phyloP scores from a whole-genome alignment of 2,797 vertebrate species.

The Basileuterus tristriatus region DNA sequence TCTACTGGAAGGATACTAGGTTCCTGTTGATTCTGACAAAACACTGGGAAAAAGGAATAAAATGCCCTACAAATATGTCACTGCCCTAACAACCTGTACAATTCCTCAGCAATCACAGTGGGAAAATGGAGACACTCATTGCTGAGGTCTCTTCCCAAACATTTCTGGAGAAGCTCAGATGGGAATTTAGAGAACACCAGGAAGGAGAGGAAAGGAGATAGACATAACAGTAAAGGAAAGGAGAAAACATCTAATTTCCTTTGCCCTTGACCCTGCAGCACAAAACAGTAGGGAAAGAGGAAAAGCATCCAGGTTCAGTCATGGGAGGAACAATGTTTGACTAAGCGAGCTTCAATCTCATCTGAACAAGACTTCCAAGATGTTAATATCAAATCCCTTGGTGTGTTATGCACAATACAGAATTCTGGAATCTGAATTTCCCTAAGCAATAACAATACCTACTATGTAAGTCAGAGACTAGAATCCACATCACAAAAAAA shows the following conservation, averaged over 20 bases:
- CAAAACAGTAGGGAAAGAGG: not conserved
- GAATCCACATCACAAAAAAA: not conserved
- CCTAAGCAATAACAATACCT: not conserved
- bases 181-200: not conserved
- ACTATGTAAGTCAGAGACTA: not conserved
- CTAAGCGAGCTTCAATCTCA: not conserved
- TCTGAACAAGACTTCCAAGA: not conserved
- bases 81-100: not conserved
- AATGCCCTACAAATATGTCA: not conserved
- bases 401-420: not conserved
- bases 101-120: not conserved
- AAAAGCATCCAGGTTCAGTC: not conserved
- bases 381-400: not conserved
- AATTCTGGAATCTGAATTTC: not conserved
- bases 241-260: not conserved
- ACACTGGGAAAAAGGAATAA: not conserved
- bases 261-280: not conserved
- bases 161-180: not conserved
- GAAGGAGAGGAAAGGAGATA: not conserved
- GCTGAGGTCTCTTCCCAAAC: not conserved
- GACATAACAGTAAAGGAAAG: not conserved
- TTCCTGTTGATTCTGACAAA: not conserved
- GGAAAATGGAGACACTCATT: not conserved
- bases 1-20: not conserved
- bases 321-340: not conserved